Evolutionary conservation across 2,113 vertebrate genomes (phyloP).

Genomic region (Grammatotria lemairii): DNA sequence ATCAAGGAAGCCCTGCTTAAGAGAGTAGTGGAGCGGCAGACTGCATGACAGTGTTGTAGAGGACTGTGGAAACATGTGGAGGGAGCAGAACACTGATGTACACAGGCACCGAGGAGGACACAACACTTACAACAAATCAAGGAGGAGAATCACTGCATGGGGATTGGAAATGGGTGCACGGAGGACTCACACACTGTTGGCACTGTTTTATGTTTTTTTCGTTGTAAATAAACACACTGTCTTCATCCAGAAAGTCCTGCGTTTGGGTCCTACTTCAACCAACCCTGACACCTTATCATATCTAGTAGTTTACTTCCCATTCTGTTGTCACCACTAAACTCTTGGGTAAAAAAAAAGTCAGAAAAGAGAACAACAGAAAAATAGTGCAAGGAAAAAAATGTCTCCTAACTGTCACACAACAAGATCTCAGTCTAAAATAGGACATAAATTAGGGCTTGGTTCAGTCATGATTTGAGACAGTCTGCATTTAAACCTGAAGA

Average conservation of each 20-base stretch:
- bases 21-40: rapidly evolving
- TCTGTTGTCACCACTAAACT: neutral
- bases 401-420: neutral
- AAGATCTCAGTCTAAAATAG: neutral
- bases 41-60: neutral
- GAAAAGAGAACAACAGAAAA: neutral
- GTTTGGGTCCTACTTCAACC: neutral
- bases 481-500: neutral
- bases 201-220: neutral
- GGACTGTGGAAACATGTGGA: neutral
- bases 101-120: rapidly evolving
- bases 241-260: neutral
- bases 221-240: rapidly evolving
- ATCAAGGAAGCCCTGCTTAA: neutral
- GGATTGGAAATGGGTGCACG: neutral
- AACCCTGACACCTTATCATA: neutral
- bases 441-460: neutral
- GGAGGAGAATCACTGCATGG: neutral
- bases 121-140: neutral
- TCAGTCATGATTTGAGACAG: neutral
- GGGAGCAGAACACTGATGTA: neutral
- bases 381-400: neutral
- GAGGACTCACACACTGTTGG: neutral
- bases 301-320: neutral
- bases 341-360: neutral